Conservation (phyloP, 92 coral and sea anemone genomes). For the Siderastrea siderea region DNA sequence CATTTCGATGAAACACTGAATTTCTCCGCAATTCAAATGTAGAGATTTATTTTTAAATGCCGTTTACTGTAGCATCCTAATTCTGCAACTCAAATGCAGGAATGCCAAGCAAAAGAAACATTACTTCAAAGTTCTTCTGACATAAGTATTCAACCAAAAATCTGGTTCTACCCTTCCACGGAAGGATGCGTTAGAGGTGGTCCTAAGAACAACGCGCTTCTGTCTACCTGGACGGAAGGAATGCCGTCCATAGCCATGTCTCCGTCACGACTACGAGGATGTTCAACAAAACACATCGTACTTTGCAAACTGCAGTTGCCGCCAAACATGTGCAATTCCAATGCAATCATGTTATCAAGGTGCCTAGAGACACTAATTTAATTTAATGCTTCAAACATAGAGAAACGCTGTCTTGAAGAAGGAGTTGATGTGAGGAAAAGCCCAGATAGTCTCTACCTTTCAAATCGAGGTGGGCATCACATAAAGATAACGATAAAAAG, state of each 20-base stretch:
- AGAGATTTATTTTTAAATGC: neutral
- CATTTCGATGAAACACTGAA: too few relatives aligned
- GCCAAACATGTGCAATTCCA: constrained; percentile 48
- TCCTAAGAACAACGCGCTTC: neutral
- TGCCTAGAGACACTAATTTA: constrained; percentile 16
- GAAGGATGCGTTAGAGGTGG: neutral
- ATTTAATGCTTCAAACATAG: constrained; percentile 28
- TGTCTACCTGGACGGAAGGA: neutral
- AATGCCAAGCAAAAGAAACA: neutral
- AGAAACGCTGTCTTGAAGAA: constrained; percentile 11
- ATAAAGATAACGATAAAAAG: neutral
- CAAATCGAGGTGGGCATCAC: constrained; percentile 30
- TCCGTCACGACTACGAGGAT: neutral
- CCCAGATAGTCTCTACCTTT: constrained; percentile 6
- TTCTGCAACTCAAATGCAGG: constrained; percentile 35
- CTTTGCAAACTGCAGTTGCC: neutral
- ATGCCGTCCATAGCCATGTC: neutral
- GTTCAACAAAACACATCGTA: neutral
- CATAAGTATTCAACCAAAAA: neutral
- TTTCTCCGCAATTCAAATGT: constrained; percentile 36
- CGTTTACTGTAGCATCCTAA: neutral
- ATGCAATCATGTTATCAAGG: constrained; percentile 29
- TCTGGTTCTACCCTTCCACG: neutral
- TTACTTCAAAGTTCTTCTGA: neutral
- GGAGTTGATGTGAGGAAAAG: constrained; percentile 15